Evolutionary conservation across 2,113 vertebrate genomes (phyloP).

Genomic region (Elgaria multicarinata): DNA sequence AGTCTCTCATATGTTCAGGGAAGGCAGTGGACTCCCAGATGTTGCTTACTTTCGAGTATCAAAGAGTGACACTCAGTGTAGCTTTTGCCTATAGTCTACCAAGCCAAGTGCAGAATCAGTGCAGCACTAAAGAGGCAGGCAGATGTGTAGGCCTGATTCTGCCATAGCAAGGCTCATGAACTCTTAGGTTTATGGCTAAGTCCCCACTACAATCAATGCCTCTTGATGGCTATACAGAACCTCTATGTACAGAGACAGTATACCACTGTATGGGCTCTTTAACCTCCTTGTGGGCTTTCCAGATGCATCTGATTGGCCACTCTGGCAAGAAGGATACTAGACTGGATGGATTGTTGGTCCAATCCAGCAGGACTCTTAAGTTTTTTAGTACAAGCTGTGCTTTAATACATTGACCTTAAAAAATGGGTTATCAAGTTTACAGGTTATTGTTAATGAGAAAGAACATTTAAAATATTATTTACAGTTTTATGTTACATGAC

Average conservation of each 20-base stretch:
- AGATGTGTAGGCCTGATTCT: neutral
- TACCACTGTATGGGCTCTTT: neutral
- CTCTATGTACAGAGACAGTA: neutral
- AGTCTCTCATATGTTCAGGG: too few species aligned
- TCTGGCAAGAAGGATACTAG: neutral
- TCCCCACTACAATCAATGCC: neutral
- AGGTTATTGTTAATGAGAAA: neutral
- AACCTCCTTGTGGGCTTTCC: neutral
- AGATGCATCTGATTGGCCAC: neutral
- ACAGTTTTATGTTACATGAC: neutral
- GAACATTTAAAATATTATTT: neutral
- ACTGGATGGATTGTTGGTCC: neutral
- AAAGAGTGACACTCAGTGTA: neutral
- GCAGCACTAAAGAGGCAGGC: neutral
- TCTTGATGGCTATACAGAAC: neutral
- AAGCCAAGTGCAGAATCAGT: neutral
- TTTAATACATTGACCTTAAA: neutral
- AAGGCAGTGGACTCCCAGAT: too few species aligned
- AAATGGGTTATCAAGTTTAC: neutral
- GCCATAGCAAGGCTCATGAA: neutral
- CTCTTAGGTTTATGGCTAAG: neutral
- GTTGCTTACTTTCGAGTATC: neutral
- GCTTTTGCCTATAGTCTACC: neutral
- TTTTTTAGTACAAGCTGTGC: neutral
- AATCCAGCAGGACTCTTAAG: neutral